A percentile compares a stretch with the other conserved stretches of the same genome.
Evolutionary conservation across 2,888 invertebrate species (phyloP).

Genomic region (Limnephilus marmoratus): DNA sequence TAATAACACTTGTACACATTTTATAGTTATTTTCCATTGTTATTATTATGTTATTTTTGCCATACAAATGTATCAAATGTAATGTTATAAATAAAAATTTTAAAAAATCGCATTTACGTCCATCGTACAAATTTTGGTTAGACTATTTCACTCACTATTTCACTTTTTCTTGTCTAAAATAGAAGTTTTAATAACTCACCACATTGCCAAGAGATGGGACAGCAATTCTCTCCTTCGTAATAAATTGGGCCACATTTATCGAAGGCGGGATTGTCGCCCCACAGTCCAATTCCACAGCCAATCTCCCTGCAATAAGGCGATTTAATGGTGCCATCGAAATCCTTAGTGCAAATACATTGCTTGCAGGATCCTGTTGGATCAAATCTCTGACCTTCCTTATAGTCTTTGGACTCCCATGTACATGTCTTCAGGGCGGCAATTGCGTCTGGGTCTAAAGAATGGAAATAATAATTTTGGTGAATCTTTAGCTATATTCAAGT

Average conservation of each 20-base stretch:
- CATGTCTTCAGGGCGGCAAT: slow-evolving; percentile 73
- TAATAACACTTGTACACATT: too few species aligned
- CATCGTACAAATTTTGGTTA: too few species aligned
- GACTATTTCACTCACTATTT: neutral
- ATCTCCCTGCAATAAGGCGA: slow-evolving; percentile 72
- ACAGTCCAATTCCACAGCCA: slow-evolving; percentile 75
- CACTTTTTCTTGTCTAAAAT: neutral
- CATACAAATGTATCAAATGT: too few species aligned
- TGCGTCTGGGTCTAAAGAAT: slow-evolving; percentile 68
- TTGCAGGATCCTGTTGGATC: slow-evolving; percentile 73
- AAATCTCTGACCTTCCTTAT: slow-evolving; percentile 74
- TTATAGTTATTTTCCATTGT: too few species aligned
- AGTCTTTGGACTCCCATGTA: slow-evolving; percentile 73
- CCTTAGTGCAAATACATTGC: slow-evolving; percentile 74
- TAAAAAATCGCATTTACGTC: too few species aligned
- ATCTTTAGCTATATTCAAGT: neutral
- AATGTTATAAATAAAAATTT: too few species aligned
- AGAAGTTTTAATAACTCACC: slow-evolving; percentile 71
- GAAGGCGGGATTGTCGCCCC: slow-evolving; percentile 72
- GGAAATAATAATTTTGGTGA: neutral
- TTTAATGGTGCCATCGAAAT: slow-evolving; percentile 73
- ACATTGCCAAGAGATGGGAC: slow-evolving; percentile 76
- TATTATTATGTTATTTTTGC: too few species aligned
- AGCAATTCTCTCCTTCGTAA: slow-evolving; percentile 70
- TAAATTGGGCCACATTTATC: slow-evolving; percentile 76